A percentile compares a stretch with the other conserved stretches of the same genome.
Evolutionary conservation across 2,888 invertebrate genomes (phyloP).

Genomic region (Melieria picta): DNA sequence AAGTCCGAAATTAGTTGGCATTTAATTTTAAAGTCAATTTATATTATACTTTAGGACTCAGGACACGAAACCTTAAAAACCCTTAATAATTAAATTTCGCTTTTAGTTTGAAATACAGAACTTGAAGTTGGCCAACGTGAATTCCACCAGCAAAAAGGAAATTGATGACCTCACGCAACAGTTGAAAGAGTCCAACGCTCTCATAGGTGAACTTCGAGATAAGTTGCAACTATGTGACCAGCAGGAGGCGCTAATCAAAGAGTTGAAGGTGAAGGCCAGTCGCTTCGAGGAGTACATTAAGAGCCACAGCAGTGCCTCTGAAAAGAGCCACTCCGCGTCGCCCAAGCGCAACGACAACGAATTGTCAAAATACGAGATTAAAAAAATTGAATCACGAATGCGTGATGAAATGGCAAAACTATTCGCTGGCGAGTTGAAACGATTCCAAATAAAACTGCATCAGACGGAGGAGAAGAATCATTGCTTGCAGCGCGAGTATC

Average conservation of each 20-base stretch:
- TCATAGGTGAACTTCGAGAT: slow-evolving; percentile 58
- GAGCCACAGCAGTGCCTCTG: slow-evolving; percentile 66
- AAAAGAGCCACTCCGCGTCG: slow-evolving; percentile 50
- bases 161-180: slow-evolving; percentile 55
- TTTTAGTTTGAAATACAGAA: slow-evolving; percentile 61
- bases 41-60: background rate
- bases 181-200: slow-evolving; percentile 57
- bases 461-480: slow-evolving; percentile 56
- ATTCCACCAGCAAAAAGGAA: slow-evolving; percentile 55
- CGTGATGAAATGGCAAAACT: slow-evolving; percentile 76
- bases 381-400: slow-evolving; percentile 66
- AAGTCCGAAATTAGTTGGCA: background rate
- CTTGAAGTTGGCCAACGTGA: slow-evolving; percentile 56
- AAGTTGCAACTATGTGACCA: slow-evolving; percentile 67
- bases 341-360: slow-evolving; percentile 42
- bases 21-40: background rate
- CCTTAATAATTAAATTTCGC: background rate
- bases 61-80: background rate
- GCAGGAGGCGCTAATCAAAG: slow-evolving; percentile 71
- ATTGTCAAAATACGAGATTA: slow-evolving; percentile 57
- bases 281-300: slow-evolving; percentile 74
- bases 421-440: slow-evolving; percentile 72
- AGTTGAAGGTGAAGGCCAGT: slow-evolving; percentile 72
- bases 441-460: slow-evolving; percentile 65
- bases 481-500: slow-evolving; percentile 55